Conservation (phyloP, 1,140 invertebrate genomes). For the Caenorhabditis brenneri region DNA sequence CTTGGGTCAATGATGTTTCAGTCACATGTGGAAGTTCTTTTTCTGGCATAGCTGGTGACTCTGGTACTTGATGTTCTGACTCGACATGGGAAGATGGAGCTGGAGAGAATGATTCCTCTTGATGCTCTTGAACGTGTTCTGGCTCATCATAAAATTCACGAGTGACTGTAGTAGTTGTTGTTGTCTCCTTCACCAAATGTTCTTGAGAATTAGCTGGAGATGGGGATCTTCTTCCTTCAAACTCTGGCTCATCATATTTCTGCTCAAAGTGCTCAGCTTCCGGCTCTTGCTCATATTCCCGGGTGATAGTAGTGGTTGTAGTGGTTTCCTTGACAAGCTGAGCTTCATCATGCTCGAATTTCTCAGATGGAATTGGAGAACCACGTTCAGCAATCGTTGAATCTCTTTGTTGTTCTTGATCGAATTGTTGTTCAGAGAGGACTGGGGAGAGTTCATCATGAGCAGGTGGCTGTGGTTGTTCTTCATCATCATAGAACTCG, state of each 20-base stretch:
- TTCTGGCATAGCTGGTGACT: background rate
- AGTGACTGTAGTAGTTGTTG: background rate
- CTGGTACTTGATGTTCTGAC: background rate
- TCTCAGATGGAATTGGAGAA: slow-evolving; percentile 2
- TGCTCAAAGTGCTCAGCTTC: no score
- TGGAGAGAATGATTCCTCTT: background rate
- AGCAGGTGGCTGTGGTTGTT: background rate
- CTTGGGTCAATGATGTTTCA: background rate
- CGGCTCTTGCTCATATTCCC: background rate
- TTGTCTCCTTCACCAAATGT: no score
- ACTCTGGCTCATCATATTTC: no score
- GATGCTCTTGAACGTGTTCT: background rate
- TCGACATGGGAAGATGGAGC: background rate
- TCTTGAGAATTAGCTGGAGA: no score
- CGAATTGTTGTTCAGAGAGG: no score
- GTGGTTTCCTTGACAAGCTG: background rate
- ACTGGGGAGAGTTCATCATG: background rate
- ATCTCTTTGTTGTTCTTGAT: background rate
- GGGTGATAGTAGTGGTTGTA: slow-evolving; percentile 1
- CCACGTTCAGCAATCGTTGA: background rate
- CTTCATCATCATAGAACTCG: slow-evolving; percentile 9
- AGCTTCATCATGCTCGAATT: background rate
- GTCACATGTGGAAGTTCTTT: background rate
- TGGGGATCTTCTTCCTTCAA: no score
- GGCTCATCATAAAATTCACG: slow-evolving; percentile 9